Evolutionary conservation across 2,797 vertebrate genomes (phyloP), one percentile per base, ranked within the genome.

Genomic region (Cephalopachus bancanus): DNA sequence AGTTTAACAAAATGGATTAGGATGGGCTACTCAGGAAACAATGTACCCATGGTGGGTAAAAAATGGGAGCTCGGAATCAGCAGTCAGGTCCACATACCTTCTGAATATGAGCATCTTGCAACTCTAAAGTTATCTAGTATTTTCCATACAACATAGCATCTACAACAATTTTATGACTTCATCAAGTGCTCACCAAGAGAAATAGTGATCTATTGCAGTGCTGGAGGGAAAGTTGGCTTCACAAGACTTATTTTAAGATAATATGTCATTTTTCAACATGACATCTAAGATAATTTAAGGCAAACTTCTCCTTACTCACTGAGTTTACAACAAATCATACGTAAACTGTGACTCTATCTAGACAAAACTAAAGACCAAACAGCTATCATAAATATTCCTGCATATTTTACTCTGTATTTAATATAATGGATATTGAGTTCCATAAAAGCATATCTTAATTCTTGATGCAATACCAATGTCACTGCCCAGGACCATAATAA

Each of bases 41-140:
- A 30, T 0, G 1, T 22, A 28, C 28, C 7, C 28, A 28, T 0
- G 22, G n/a, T 7, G 81, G 10, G 15, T 17, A 12, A 12, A 37
- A n/a, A 24, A 64, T 3, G 20, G 10, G 8, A 80, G 53, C 12
- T 80, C 28, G 1, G 1, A 33, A 59, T 65, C n/a, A 72, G 37
- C 3, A 28, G 1, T 75, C 62, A 12, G 22, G 10, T 8, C n/a
- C 24, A 26, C 20, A 7, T 0, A 49, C 4, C 20, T 44, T 79
- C 33, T 7, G 44, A 10, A 76, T 33, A 60, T 2, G 19, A 55
- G 3, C 8, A 26, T 28, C 69, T 59, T 51, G 53, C 7, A 60
- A 7, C 24, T 11, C 4, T 17, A 11, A 91, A 30, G 4, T 69
- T 88, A 44, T 30, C 88, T 49, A 49, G 20, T 24, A 79, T 33